Percentiles rank a stretch among this genome's conserved stretches.
These are phyloP conservation scores for Tauraco erythrolophus DNA, from an alignment of 2,113 vertebrate genomes.

Conservation along the genomic window DNA sequence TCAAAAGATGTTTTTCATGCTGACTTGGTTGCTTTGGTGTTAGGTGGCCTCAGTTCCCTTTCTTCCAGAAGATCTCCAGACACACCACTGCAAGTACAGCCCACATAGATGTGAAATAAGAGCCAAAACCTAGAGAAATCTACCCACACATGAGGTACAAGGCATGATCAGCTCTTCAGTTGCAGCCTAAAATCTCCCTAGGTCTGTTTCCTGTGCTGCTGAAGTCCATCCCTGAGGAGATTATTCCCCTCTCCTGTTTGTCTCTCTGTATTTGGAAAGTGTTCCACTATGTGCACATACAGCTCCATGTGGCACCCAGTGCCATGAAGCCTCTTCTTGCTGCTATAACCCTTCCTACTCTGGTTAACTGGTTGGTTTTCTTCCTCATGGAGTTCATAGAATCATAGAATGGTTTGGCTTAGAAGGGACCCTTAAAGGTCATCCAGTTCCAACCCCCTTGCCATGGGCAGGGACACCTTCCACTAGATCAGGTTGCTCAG, in stretches of 20 bases:
- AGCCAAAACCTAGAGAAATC: background rate
- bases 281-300: rapidly evolving
- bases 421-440: no score
- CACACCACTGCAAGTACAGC: background rate
- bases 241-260: background rate
- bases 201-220: background rate
- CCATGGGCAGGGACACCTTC: no score
- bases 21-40: background rate
- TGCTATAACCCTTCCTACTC: background rate
- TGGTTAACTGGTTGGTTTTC: background rate
- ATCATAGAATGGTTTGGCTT: no score
- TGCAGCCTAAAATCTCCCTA: background rate
- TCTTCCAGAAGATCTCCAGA: background rate
- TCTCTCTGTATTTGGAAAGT: background rate
- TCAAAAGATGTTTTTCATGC: background rate
- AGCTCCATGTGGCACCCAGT: background rate
- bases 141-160: background rate
- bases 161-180: background rate
- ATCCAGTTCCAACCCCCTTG: no score
- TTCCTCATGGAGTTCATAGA: background rate
- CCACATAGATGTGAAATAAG: background rate
- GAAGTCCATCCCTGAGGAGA: background rate
- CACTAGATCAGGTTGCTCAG: no score
- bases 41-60: background rate
- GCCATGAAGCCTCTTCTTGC: background rate